A percentile compares a stretch with the other conserved stretches of the same genome.
phyloP scores from a whole-genome alignment of 2,113 vertebrate species.

The Sapajus apella region DNA sequence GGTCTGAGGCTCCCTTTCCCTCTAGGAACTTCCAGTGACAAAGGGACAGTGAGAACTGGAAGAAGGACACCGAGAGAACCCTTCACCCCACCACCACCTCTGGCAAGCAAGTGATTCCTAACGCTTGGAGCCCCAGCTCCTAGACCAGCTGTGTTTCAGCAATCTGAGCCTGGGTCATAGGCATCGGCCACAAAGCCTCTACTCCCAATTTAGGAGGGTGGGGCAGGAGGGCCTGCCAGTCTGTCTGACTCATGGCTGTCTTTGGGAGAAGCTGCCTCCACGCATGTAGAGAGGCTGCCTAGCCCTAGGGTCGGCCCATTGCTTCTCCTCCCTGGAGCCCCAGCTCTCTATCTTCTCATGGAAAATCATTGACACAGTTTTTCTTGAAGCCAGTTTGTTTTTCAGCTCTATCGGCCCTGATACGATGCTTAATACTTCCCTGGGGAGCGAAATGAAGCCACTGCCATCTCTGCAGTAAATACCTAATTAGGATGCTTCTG shows the following conservation, averaged over 20 bases:
- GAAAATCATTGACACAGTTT: conserved; percentile 21
- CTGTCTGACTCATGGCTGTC: background rate
- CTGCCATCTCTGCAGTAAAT: conserved; percentile 73
- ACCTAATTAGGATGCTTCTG: conserved; percentile 72
- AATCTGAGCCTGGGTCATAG: background rate
- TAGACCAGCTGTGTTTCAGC: background rate
- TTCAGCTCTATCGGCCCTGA: conserved; percentile 49
- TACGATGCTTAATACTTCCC: conserved; percentile 57
- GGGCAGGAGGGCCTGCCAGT: background rate
- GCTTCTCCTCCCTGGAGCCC: background rate
- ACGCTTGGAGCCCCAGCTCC: background rate
- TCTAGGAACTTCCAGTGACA: background rate
- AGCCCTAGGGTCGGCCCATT: rapidly evolving
- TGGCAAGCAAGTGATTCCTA: background rate
- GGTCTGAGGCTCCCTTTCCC: background rate
- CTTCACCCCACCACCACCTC: too few species aligned
- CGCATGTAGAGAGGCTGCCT: background rate
- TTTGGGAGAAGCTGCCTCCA: background rate
- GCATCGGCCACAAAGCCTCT: background rate
- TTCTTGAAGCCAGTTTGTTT: conserved; percentile 68
- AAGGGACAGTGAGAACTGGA: background rate
- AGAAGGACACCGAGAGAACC: background rate
- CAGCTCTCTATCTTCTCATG: background rate
- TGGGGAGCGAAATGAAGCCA: conserved; percentile 33
- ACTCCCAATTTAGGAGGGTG: background rate